Conservation (phyloP, 2,888 invertebrate genomes). For the Apomyelois bistriatella region DNA sequence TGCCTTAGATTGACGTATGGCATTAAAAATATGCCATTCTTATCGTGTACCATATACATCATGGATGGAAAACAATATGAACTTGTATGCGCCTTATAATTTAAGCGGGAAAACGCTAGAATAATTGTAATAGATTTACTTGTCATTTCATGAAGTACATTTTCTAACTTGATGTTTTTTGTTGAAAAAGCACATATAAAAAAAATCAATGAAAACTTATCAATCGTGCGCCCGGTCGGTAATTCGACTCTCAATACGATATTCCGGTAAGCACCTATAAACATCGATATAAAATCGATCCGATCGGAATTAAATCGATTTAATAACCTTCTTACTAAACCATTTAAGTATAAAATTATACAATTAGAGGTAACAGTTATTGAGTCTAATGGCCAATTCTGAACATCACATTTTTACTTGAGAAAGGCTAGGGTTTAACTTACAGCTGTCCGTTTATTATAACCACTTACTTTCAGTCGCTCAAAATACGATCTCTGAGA, state of each 20-base stretch:
- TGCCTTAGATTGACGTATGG: too few species aligned
- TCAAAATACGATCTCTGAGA: too few species aligned
- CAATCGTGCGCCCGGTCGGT: constrained; percentile 11
- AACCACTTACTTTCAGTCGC: too few species aligned
- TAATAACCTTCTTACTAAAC: constrained; percentile 24
- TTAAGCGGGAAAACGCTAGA: too few species aligned
- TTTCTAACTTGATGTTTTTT: too few species aligned
- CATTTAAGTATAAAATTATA: constrained; percentile 32
- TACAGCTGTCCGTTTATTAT: too few species aligned
- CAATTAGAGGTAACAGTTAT: constrained; percentile 29
- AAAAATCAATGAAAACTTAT: constrained; percentile 7
- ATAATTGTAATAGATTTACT: too few species aligned
- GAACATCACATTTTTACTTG: constrained; percentile 8
- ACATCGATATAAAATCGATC: constrained; percentile 25
- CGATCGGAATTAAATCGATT: constrained; percentile 20
- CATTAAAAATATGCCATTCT: too few species aligned
- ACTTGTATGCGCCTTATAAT: too few species aligned
- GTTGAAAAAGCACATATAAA: not conserved
- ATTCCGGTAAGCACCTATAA: constrained; percentile 22
- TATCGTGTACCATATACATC: too few species aligned
- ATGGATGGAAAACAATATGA: too few species aligned
- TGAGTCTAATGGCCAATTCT: constrained; percentile 16
- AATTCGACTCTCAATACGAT: constrained; percentile 12
- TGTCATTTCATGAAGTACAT: too few species aligned
- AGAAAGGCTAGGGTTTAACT: constrained; percentile 9